A percentile compares a stretch with the other conserved stretches of the same genome.
These are phyloP conservation scores for Caenorhabditis drosophilae DNA, from an alignment of 2,888 invertebrate genomes.

Conservation along the genomic window DNA sequence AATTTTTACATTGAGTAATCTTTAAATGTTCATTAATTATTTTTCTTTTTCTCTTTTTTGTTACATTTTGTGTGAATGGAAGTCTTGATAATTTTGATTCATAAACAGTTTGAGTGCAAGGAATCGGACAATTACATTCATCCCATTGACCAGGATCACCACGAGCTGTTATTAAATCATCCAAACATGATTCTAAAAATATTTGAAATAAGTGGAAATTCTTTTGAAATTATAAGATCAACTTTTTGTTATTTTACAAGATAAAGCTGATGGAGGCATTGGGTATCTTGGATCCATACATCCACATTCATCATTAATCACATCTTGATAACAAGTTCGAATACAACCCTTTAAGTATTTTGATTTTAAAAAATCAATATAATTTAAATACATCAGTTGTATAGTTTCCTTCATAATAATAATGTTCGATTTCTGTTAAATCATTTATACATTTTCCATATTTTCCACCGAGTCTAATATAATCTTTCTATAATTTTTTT, in stretches of 20 bases:
- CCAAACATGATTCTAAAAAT: constrained; percentile 37
- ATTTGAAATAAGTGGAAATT: not conserved
- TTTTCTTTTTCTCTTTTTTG: too few relatives aligned
- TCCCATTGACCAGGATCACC: constrained; percentile 42
- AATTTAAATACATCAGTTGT: constrained; percentile 44
- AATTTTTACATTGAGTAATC: too few relatives aligned
- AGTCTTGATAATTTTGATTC: constrained; percentile 18
- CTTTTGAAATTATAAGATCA: not conserved
- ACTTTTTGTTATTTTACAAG: constrained; percentile 46
- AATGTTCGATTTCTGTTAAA: constrained; percentile 39
- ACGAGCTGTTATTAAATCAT: constrained; percentile 17
- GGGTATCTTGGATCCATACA: constrained; percentile 59
- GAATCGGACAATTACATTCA: constrained; percentile 30
- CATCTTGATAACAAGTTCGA: constrained; percentile 52
- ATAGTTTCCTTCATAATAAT: constrained; percentile 54
- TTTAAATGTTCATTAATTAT: too few relatives aligned
- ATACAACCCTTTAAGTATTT: constrained; percentile 45
- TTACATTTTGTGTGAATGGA: constrained; percentile 9
- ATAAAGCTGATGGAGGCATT: constrained; percentile 20
- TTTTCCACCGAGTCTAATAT: constrained; percentile 43
- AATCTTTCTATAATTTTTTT: constrained; percentile 38
- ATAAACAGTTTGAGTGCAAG: constrained; percentile 33
- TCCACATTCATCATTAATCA: constrained; percentile 33
- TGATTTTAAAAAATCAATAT: not conserved
- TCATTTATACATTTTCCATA: constrained; percentile 49